phyloP scores from a whole-genome alignment of 2,797 vertebrate species.

The Spondyliosoma cantharus region DNA sequence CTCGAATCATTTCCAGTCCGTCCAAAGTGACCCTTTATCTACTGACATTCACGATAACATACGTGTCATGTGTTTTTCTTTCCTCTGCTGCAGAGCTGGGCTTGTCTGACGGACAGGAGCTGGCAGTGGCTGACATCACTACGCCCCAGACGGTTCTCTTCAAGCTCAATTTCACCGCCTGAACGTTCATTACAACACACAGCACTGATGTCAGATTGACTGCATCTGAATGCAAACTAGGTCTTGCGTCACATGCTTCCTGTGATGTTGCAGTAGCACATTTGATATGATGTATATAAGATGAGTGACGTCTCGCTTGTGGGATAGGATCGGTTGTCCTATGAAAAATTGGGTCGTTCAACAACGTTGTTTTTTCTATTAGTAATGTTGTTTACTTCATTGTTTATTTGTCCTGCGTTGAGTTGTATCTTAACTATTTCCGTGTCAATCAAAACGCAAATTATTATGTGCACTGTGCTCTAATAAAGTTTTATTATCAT shows the following conservation, averaged over 20 bases:
- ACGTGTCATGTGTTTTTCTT: not conserved
- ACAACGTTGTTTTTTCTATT: constrained; percentile 54
- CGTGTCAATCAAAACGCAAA: constrained; percentile 46
- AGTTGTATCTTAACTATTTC: constrained; percentile 50
- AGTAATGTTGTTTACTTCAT: constrained; percentile 59
- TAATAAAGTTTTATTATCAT: constrained; percentile 76
- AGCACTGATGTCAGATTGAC: constrained; percentile 31
- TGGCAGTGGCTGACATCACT: constrained; percentile 96
- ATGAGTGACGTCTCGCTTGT: constrained; percentile 22
- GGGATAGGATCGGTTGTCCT: constrained; percentile 31
- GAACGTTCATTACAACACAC: constrained; percentile 53
- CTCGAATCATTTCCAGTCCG: not conserved
- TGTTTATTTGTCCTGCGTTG: constrained; percentile 62
- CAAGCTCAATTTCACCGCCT: constrained; percentile 95
- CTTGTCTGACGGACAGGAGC: constrained; percentile 95
- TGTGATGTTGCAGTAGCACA: constrained; percentile 52
- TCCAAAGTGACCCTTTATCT: not conserved
- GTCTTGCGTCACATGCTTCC: constrained; percentile 23
- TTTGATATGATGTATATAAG: constrained; percentile 67
- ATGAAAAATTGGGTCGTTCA: constrained; percentile 41
- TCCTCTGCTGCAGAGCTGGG: constrained; percentile 87
- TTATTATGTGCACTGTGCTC: constrained; percentile 60
- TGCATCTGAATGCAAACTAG: constrained; percentile 30
- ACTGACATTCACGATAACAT: not conserved
- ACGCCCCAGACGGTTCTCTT: constrained; percentile 97